Conservation (phyloP, 2,888 invertebrate species). For the Aspidiotus rigidus region DNA sequence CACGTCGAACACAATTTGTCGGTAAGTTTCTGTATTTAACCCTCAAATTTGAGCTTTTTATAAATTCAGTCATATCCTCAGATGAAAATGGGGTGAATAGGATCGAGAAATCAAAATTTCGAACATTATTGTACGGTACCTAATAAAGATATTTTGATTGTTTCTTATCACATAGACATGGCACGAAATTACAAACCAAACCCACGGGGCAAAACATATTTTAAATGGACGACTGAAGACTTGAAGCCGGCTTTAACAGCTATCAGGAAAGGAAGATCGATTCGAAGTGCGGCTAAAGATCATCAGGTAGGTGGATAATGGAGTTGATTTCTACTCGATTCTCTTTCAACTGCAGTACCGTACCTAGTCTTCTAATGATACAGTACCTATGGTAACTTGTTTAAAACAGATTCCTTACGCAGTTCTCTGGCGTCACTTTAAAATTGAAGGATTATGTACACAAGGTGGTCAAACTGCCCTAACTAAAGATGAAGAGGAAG, state of each 20-base stretch:
- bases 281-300: not conserved
- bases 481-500: constrained; percentile 8
- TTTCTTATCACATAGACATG: constrained; percentile 7
- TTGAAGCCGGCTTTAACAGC: not conserved
- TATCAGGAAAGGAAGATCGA: not conserved
- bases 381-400: too few relatives aligned
- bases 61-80: not conserved
- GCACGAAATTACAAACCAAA: constrained; percentile 15
- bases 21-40: not conserved
- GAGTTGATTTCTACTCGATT: too few relatives aligned
- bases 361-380: too few relatives aligned
- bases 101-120: not conserved
- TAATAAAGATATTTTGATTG: not conserved
- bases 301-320: too few relatives aligned
- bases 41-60: not conserved
- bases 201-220: constrained; percentile 11
- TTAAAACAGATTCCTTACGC: constrained; percentile 14
- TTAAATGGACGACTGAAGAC: not conserved
- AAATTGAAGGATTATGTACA: constrained; percentile 11
- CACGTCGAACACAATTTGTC: not conserved
- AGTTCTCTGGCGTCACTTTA: constrained; percentile 16
- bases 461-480: constrained; percentile 28
- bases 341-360: too few relatives aligned
- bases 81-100: constrained; percentile 4
- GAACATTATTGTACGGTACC: not conserved